These are phyloP conservation scores for Corvus cornix DNA, from an alignment of 2,113 vertebrate species.

Conservation along the genomic window DNA sequence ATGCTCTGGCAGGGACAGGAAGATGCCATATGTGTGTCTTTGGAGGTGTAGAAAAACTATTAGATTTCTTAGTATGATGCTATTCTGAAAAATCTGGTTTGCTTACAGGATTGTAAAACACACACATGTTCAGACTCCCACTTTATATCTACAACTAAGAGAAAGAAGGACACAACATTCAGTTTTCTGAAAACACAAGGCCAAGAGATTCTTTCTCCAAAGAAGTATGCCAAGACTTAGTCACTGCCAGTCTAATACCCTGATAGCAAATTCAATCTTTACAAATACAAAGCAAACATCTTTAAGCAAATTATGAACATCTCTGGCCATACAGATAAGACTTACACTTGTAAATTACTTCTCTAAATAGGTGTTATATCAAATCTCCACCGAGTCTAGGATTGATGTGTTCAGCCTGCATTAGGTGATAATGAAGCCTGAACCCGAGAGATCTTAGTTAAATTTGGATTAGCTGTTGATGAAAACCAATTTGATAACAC, in stretches of 20 bases:
- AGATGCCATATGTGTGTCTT: not conserved
- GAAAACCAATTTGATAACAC: not conserved
- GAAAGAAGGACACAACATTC: not conserved
- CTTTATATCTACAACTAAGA: not conserved
- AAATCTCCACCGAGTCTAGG: not conserved
- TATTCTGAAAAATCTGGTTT: not conserved
- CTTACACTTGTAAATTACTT: conserved; percentile 3
- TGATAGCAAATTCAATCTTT: not conserved
- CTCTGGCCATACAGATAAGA: not conserved
- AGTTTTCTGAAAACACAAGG: not conserved
- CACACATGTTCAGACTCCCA: not conserved
- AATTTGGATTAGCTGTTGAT: not conserved
- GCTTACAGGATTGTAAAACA: not conserved
- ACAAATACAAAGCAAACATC: not conserved
- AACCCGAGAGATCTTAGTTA: not conserved
- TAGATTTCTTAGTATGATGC: not conserved
- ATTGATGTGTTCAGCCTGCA: not conserved
- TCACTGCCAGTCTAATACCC: not conserved
- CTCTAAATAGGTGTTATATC: not conserved
- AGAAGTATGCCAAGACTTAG: not conserved
- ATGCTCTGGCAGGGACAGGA: not conserved
- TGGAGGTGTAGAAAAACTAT: not conserved
- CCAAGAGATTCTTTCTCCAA: not conserved
- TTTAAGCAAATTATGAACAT: not conserved
- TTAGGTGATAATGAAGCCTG: not conserved